Base-by-base conservation (phyloP, 2,888 invertebrate species). In the Mythimna impura region DNA sequence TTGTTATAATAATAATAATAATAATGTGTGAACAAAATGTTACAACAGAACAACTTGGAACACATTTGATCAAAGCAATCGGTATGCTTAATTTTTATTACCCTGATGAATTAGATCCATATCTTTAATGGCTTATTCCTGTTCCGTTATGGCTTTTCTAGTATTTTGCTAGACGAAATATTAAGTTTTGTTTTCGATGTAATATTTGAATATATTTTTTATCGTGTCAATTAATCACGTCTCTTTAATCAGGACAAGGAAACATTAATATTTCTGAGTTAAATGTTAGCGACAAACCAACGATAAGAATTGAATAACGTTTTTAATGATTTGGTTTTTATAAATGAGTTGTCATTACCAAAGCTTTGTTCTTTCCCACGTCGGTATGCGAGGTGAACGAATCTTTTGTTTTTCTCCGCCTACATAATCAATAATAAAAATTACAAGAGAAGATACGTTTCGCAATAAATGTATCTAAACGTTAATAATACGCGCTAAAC, bases 31-130 rank as follows among this genome's bases (percentile, higher is more conserved):
- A 75, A 76, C 71, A 65, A 62, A 71, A 76, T 73, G 25, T 76
- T 75, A 71, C 61, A 76, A 68, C 52, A 74, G 14, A 40, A 73
- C 47, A 58, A 64, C 63, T 66, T 78, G 54, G 54, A 75, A 76
- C 84, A 81, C 74, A 83, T 83, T 83, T 68, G 84, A 88, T 90
- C 88, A 88, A 89, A 89, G 86, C 80, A 73, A 71, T 83, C 82
- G 85, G 78, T 84, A 75, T 63, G 73, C 87, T 87, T 88, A 87
- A 85, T 87, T 88, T 84, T 88, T 86, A 87, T 86, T 83, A 80
- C 82, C 85, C 60, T 84, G 85, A 85, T 86, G 82, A 86, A 78
- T 86, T 87, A 86, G 85, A 87, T 83, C 75, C 69, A 87, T 85
- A 89, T 86, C 60, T 83, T 84, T 89, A 86, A 88, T 88, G 70